phyloP scores from a whole-genome alignment of 1,140 invertebrate genomes.

The Anastrepha ludens region DNA sequence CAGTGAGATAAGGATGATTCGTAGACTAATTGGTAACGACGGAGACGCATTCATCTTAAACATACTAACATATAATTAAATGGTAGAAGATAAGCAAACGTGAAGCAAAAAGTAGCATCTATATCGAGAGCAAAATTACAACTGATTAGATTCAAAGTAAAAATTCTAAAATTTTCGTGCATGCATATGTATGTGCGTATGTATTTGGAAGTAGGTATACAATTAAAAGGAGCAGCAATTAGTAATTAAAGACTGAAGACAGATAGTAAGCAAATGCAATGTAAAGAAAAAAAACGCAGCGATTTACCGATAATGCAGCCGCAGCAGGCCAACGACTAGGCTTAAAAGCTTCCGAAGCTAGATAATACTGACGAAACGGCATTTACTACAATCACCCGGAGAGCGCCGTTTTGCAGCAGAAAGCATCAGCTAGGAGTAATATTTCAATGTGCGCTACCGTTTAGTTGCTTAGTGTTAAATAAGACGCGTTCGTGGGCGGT shows the following conservation, averaged over 20 bases:
- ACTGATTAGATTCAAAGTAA: too few relatives aligned
- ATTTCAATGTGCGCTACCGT: not conserved
- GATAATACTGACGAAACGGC: not conserved
- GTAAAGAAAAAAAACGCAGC: not conserved
- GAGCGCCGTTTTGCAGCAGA: not conserved
- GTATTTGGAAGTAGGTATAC: too few relatives aligned
- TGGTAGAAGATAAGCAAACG: too few relatives aligned
- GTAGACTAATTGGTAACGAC: not conserved
- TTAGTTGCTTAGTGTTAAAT: conserved; percentile 1
- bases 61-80: too few relatives aligned
- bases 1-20: not conserved
- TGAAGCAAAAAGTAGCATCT: too few relatives aligned
- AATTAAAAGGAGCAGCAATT: too few relatives aligned
- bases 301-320: not conserved
- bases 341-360: not conserved
- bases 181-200: too few relatives aligned
- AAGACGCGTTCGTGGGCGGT: conserved; percentile 35
- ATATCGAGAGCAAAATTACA: too few relatives aligned
- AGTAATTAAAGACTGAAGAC: not conserved
- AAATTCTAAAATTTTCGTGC: too few relatives aligned
- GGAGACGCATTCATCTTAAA: too few relatives aligned
- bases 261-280: not conserved
- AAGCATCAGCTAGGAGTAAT: not conserved
- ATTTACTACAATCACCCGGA: not conserved
- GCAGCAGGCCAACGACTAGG: not conserved